Conservation (phyloP, 2,888 invertebrate genomes). For the Dendrolimus houi region DNA sequence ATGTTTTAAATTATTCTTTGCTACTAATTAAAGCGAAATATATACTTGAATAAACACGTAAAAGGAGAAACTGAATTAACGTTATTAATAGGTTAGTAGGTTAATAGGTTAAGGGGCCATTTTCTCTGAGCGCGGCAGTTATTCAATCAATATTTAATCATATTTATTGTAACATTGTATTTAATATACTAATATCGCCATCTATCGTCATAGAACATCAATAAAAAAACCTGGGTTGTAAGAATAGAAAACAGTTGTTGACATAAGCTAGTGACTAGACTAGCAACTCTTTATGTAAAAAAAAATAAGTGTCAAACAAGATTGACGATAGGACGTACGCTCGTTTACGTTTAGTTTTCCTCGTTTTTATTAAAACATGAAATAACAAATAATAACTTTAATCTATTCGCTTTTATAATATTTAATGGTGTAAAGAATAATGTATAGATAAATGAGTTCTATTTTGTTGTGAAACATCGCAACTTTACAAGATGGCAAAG, state of each 20-base stretch:
- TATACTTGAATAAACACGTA: no score
- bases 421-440: conserved; percentile 13
- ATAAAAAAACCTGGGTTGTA: neutral
- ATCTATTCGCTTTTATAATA: neutral
- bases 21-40: no score
- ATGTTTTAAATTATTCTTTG: no score
- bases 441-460: conserved; percentile 14
- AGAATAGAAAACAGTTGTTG: neutral
- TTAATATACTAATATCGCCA: neutral
- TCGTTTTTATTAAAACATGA: neutral
- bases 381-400: neutral
- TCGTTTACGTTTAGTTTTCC: neutral
- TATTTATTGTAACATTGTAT: no score
- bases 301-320: neutral
- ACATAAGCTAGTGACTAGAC: neutral
- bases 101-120: no score
- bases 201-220: neutral
- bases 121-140: no score
- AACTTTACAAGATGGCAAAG: conserved; percentile 57
- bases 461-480: conserved; percentile 11
- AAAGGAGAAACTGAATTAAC: no score
- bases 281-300: neutral
- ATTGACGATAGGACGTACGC: neutral
- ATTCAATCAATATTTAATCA: no score
- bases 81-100: no score